A percentile compares a stretch with the other conserved stretches of the same genome.
phyloP scores from a whole-genome alignment of 2,888 invertebrate genomes.

The Pherbina coryleti region DNA sequence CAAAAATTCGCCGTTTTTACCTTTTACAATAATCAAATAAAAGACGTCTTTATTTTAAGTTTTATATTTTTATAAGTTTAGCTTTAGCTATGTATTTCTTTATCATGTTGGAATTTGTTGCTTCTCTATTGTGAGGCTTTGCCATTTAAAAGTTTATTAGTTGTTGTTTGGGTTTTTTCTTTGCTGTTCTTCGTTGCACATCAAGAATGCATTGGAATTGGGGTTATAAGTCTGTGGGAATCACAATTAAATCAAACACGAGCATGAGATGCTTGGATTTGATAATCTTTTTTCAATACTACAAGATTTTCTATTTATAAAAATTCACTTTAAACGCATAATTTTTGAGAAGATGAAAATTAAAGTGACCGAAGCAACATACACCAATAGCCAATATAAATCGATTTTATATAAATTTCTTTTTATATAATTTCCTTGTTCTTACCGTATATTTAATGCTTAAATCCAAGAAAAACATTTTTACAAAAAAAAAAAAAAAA shows the following conservation, averaged over 20 bases:
- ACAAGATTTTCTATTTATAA: not conserved
- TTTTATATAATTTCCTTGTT: no score
- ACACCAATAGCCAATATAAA: no score
- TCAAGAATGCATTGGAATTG: slow-evolving; percentile 23
- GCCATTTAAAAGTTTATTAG: not conserved
- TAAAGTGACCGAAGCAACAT: no score
- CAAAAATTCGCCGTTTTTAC: not conserved
- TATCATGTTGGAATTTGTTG: not conserved
- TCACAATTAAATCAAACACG: not conserved
- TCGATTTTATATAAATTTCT: no score
- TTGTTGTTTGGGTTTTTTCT: not conserved
- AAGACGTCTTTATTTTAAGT: no score
- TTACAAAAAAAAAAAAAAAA: no score
- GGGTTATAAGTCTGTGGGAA: slow-evolving; percentile 4
- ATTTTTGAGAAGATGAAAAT: no score
- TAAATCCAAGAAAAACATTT: no score
- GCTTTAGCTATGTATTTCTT: not conserved
- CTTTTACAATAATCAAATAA: not conserved
- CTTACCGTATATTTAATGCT: no score
- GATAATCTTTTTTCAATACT: not conserved
- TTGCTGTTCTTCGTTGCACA: slow-evolving; percentile 14
- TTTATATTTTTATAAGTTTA: no score
- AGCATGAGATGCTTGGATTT: not conserved
- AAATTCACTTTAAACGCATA: no score
- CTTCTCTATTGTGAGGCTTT: not conserved